A percentile compares a stretch with the other conserved stretches of the same genome.
Conservation (phyloP, 2,113 vertebrate species). For the Nothocercus nigrocapillus region DNA sequence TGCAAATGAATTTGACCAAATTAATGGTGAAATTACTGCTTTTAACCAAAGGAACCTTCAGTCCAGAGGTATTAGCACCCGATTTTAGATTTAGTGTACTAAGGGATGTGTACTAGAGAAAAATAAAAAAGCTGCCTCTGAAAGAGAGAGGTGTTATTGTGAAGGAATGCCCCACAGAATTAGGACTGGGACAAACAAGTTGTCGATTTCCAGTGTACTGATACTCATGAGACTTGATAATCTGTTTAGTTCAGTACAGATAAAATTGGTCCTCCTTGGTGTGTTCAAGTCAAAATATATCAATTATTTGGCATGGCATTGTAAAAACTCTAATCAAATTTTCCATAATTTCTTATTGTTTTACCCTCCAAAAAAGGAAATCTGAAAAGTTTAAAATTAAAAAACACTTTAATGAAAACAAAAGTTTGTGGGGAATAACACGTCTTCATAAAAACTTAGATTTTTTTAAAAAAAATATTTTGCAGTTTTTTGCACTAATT, state of each 20-base stretch:
- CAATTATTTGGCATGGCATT: neutral
- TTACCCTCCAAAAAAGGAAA: neutral
- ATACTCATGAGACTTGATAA: neutral
- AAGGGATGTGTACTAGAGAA: neutral
- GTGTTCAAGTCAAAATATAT: neutral
- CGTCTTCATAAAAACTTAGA: neutral
- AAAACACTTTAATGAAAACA: neutral
- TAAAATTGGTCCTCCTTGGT: neutral
- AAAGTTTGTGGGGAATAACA: neutral
- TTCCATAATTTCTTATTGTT: neutral
- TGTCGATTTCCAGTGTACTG: neutral
- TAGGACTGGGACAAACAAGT: rapidly evolving
- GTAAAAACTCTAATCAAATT: neutral
- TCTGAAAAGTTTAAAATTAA: neutral
- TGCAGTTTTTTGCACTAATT: neutral
- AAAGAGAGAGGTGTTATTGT: neutral
- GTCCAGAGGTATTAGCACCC: neutral
- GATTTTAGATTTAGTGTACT: neutral
- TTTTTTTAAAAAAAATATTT: too few relatives aligned
- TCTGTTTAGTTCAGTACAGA: neutral
- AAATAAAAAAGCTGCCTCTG: neutral
- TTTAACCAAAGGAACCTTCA: neutral
- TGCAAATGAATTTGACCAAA: neutral
- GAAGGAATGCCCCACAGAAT: neutral
- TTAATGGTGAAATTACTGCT: neutral